Conservation (phyloP, 1,140 invertebrate species). For the Drosophila kepulauana region DNA sequence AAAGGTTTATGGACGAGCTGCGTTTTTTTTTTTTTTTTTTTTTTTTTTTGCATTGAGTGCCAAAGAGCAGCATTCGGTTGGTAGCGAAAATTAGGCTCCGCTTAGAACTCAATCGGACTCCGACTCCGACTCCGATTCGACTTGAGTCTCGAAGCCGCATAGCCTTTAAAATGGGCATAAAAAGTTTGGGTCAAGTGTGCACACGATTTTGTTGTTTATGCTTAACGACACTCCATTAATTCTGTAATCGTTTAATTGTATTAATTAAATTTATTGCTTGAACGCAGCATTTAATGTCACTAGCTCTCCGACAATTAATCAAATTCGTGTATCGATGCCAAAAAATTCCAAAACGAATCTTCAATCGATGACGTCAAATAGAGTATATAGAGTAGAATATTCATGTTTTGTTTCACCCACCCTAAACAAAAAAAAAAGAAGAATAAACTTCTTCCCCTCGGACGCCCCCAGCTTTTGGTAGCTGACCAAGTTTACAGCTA, state of each 20-base stretch:
- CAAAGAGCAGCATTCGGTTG: neutral
- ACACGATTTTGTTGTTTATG: slow-evolving; percentile 56
- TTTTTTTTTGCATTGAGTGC: slow-evolving; percentile 17
- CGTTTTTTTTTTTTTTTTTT: neutral
- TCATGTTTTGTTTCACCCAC: slow-evolving; percentile 5
- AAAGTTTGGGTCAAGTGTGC: slow-evolving; percentile 70
- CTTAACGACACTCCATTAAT: slow-evolving; percentile 57
- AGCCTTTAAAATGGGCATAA: slow-evolving; percentile 26
- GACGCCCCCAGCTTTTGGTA: neutral
- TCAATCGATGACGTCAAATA: slow-evolving; percentile 17
- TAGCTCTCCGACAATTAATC: slow-evolving; percentile 59
- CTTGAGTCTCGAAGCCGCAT: slow-evolving; percentile 5
- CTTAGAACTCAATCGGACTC: slow-evolving; percentile 25
- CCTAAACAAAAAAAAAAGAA: neutral
- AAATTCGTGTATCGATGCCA: slow-evolving; percentile 36
- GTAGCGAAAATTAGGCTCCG: slow-evolving; percentile 9
- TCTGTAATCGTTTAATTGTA: slow-evolving; percentile 58
- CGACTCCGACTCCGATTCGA: neutral
- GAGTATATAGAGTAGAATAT: neutral
- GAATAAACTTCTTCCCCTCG: neutral
- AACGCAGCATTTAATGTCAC: slow-evolving; percentile 58
- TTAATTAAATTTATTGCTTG: slow-evolving; percentile 66
- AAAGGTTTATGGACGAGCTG: slow-evolving; percentile 18
- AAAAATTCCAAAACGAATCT: slow-evolving; percentile 20
- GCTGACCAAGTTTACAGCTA: slow-evolving; percentile 36